Evolutionary conservation across 1,140 invertebrate genomes (phyloP).

Genomic region (Lepidostoma basale): DNA sequence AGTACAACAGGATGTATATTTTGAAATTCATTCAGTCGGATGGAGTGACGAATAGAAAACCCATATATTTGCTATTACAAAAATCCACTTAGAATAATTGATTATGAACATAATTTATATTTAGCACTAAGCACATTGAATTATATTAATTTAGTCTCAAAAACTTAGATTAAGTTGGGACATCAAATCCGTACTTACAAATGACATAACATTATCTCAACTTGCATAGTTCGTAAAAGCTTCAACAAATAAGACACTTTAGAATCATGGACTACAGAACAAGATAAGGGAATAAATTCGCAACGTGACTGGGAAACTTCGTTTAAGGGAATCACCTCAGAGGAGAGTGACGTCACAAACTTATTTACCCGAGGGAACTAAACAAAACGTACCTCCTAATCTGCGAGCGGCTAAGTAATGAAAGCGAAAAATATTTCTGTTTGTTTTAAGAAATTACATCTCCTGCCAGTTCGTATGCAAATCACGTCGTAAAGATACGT

Average conservation of each 20-base stretch:
- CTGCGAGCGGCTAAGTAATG: slow-evolving; percentile 7
- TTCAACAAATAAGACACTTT: slow-evolving; percentile 19
- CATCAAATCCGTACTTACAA: no score
- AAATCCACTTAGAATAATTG: no score
- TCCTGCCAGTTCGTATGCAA: slow-evolving; percentile 18
- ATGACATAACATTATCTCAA: not conserved
- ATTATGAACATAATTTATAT: no score
- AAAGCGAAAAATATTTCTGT: slow-evolving; percentile 23
- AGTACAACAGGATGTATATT: no score
- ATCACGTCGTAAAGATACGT: not conserved
- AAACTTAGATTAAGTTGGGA: no score
- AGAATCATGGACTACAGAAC: slow-evolving; percentile 14
- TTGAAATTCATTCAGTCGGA: no score
- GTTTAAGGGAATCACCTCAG: slow-evolving; percentile 16
- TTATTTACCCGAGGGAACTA: slow-evolving; percentile 8
- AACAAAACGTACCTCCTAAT: slow-evolving; percentile 15
- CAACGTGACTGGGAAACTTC: slow-evolving; percentile 20
- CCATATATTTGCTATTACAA: no score
- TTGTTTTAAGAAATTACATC: slow-evolving; percentile 19
- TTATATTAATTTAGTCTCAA: no score
- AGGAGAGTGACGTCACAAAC: slow-evolving; percentile 22
- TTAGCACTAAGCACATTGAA: no score
- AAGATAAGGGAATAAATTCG: slow-evolving; percentile 20
- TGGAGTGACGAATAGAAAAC: no score
- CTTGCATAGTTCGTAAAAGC: not conserved